Evolutionary conservation across 1,140 invertebrate species (phyloP).

Genomic region (Drosophila nikananu): DNA sequence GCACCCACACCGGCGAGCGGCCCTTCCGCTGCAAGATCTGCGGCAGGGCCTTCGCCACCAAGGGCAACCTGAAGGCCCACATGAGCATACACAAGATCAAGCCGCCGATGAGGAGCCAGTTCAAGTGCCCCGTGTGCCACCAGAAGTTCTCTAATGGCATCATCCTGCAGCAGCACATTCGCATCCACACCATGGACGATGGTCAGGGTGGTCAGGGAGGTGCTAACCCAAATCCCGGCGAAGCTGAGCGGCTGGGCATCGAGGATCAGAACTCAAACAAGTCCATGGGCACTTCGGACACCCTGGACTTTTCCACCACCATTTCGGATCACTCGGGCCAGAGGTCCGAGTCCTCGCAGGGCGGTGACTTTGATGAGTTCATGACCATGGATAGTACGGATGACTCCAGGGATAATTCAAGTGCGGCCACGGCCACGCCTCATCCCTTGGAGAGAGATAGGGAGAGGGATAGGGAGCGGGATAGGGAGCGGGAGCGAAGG

Average conservation of each 20-base stretch:
- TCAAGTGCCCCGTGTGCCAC: conserved; percentile 99
- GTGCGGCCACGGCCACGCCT: conserved; percentile 57
- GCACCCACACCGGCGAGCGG: conserved; percentile 94
- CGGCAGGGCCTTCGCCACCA: conserved; percentile 97
- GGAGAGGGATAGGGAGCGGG: conserved; percentile 20
- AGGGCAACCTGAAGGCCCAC: conserved; percentile 99
- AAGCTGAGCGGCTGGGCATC: conserved; percentile 52
- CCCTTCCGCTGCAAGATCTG: conserved; percentile 99
- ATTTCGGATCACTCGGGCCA: conserved; percentile 81
- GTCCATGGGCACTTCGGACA: conserved; percentile 78
- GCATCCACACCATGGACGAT: conserved; percentile 94
- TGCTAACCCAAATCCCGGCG: conserved; percentile 13
- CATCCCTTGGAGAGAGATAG: conserved; percentile 48
- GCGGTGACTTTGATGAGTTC: conserved; percentile 81
- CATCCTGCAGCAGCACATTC: conserved; percentile 98
- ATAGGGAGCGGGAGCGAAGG: conserved; percentile 13
- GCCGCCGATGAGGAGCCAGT: conserved; percentile 95
- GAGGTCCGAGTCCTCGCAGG: conserved; percentile 80
- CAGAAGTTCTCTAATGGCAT: conserved; percentile 98
- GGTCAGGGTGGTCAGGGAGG: conserved; percentile 74
- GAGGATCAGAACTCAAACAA: conserved; percentile 82
- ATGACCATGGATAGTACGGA: conserved; percentile 84
- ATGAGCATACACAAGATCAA: conserved; percentile 99
- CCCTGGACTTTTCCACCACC: conserved; percentile 79
- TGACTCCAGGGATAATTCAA: conserved; percentile 75